Percentiles rank a stretch among this genome's conserved stretches.
Evolutionary conservation across 1,140 invertebrate genomes (phyloP).

Genomic region (Contarinia nasturtii): DNA sequence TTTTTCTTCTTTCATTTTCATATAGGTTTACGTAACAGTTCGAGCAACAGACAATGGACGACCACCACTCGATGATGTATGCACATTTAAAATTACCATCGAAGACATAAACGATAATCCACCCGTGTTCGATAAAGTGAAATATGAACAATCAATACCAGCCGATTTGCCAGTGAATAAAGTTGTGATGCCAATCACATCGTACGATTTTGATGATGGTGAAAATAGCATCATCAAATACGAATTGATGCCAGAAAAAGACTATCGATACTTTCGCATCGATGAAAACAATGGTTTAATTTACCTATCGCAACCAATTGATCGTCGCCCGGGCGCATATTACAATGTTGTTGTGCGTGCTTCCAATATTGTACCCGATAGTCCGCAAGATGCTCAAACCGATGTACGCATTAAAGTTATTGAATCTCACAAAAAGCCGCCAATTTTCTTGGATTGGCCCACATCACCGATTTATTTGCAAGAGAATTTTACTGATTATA

Average conservation of each 20-base stretch:
- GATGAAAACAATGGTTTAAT: slow-evolving; percentile 60
- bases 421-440: slow-evolving; percentile 72
- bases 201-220: slow-evolving; percentile 73
- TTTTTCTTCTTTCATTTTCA: neutral
- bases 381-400: slow-evolving; percentile 38
- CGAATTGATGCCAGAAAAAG: slow-evolving; percentile 35
- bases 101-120: slow-evolving; percentile 75
- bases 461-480: slow-evolving; percentile 38
- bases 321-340: slow-evolving; percentile 33
- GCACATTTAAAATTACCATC: slow-evolving; percentile 71
- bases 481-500: slow-evolving; percentile 54
- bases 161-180: slow-evolving; percentile 23
- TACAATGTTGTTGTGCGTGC: slow-evolving; percentile 58
- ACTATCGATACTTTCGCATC: slow-evolving; percentile 54
- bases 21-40: slow-evolving; percentile 32
- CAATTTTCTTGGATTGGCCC: slow-evolving; percentile 41
- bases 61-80: slow-evolving; percentile 65
- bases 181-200: slow-evolving; percentile 71
- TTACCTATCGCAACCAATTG: slow-evolving; percentile 46
- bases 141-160: slow-evolving; percentile 26
- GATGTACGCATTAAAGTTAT: slow-evolving; percentile 66
- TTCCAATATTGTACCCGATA: slow-evolving; percentile 44
- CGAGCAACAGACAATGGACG: slow-evolving; percentile 71
- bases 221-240: slow-evolving; percentile 60
- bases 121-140: slow-evolving; percentile 69